Percentiles rank a stretch among this genome's conserved stretches.
Evolutionary conservation across 2,797 vertebrate species (phyloP).

Genomic region (Gymnoscopelus microlampas): DNA sequence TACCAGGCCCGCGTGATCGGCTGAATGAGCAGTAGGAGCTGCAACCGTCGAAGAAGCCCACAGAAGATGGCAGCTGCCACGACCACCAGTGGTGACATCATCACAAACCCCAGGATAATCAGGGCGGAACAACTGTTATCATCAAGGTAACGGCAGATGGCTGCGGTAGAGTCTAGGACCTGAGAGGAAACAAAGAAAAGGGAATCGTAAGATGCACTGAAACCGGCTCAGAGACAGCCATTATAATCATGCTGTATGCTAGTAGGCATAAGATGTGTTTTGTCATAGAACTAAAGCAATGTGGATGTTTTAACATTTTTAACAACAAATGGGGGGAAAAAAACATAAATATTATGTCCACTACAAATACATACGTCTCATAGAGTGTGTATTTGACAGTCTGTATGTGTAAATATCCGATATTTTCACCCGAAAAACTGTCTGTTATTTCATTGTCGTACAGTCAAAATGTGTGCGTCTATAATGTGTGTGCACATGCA

Average conservation of each 20-base stretch:
- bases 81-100: constrained; percentile 93
- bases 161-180: constrained; percentile 74
- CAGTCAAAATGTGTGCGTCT: no score
- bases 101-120: constrained; percentile 92
- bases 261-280: no score
- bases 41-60: constrained; percentile 84
- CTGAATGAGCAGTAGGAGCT: constrained; percentile 82
- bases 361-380: no score
- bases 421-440: no score
- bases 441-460: no score
- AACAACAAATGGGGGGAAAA: background rate
- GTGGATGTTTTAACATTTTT: constrained; percentile 12
- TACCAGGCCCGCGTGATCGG: constrained; percentile 80
- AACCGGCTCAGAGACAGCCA: constrained; percentile 10
- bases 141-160: constrained; percentile 87
- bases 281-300: background rate
- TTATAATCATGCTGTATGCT: background rate
- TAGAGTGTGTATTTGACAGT: no score
- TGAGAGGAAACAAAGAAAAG: constrained; percentile 45
- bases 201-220: constrained; percentile 13
- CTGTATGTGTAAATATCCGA: no score
- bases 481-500: no score
- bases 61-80: constrained; percentile 89
- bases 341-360: no score
- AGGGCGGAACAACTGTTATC: constrained; percentile 94